Evolutionary conservation across 2,797 vertebrate genomes (phyloP), one percentile per base, ranked within the genome.

Genomic region (Discoglossus pictus): DNA sequence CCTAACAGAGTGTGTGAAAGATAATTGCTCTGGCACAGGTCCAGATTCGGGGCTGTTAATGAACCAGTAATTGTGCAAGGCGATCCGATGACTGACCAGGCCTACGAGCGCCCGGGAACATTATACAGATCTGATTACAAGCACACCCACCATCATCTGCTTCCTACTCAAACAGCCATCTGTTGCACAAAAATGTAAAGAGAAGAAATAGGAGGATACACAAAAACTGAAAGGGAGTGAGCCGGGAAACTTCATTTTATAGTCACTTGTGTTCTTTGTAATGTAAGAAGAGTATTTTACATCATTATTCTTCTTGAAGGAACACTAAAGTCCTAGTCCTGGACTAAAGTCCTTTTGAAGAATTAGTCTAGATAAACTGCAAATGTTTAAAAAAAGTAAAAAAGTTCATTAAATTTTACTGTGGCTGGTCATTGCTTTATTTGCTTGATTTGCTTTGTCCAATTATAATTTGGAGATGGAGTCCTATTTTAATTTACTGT

Each of bases 81-180:
- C 7, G 17, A 20, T 34, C 43, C 18, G 46, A 50, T 59, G 56
- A 47, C 46, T 68, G 66, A 68, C 58, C 66, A 46, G 21, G 6
- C 20, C 66, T 12, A 12, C 36, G 38, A 43, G 50, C 15, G 34
- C 48, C 2, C 12, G 40, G 40, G 58, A 39, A 76, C 79, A 73
- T 78, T 77, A 76, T 72, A 79, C 68, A 80, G 77, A 76, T 80
- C 83, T 82, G 60, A 80, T 84, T 80, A 78, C 81, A 82, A 74
- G 75, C 75, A 68, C 62, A 72, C 75, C n/a, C 52, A 65, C 73
- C 78, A 75, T 77, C 74, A 61, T 79, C 59, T 63, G 51, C 43
- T 63, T 46, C 40, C 40, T 18, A 48, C 40, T 53, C 34, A 55
- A 36, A 47, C 13, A 15, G 17, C 50, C 60, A 70, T 70, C 67